These are phyloP conservation scores for Phalacrocorax pelagicus DNA, from an alignment of 2,113 vertebrate species.

Conservation along the genomic window DNA sequence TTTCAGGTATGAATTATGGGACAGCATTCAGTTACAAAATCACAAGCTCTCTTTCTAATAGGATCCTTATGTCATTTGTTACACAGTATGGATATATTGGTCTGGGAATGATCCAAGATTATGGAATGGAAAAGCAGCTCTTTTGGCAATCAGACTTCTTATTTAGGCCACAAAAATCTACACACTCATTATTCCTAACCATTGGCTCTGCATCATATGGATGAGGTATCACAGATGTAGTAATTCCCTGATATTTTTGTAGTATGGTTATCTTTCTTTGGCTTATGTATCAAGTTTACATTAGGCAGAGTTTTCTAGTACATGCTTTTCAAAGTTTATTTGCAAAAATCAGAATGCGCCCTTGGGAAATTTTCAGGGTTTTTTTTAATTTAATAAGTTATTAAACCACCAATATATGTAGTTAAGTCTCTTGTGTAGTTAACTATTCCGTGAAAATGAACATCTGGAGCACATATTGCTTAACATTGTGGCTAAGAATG, in stretches of 20 bases:
- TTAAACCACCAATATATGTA: neutral
- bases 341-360: neutral
- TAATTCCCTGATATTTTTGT: neutral
- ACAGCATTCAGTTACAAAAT: neutral
- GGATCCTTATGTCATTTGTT: neutral
- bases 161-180: neutral
- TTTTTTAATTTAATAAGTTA: constrained; percentile 11
- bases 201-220: neutral
- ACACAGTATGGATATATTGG: neutral
- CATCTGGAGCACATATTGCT: neutral
- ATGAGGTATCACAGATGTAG: neutral
- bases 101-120: neutral
- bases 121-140: neutral
- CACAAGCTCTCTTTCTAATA: neutral
- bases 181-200: neutral
- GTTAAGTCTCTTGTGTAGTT: neutral
- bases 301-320: neutral
- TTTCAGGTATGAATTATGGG: neutral
- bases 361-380: neutral
- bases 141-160: neutral
- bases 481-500: neutral
- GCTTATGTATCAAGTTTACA: neutral
- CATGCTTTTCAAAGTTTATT: neutral
- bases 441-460: constrained; percentile 10
- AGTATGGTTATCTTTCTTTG: neutral